These are phyloP conservation scores for Bombus turneri DNA, from an alignment of 1,140 invertebrate genomes.

Conservation along the genomic window DNA sequence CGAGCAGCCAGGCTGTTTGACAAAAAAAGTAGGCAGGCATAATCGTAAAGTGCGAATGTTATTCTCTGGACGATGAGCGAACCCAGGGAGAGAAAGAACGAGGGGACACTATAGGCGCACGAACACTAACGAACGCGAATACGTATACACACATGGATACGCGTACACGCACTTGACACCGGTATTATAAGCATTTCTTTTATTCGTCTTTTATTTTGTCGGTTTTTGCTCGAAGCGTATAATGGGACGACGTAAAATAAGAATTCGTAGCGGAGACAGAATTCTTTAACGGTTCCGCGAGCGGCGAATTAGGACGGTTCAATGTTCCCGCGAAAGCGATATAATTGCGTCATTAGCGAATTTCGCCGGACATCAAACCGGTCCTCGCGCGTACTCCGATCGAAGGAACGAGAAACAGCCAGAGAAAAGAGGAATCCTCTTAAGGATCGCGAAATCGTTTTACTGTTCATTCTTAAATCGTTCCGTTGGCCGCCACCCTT, in stretches of 20 bases:
- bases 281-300: slow-evolving; percentile 44
- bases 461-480: neutral
- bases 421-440: neutral
- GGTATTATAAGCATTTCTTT: neutral
- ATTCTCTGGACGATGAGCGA: slow-evolving; percentile 66
- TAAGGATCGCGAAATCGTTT: neutral
- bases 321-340: slow-evolving; percentile 43
- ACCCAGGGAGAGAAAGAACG: slow-evolving; percentile 50
- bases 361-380: slow-evolving; percentile 35
- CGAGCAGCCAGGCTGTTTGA: slow-evolving; percentile 52
- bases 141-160: neutral
- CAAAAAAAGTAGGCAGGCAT: slow-evolving; percentile 67
- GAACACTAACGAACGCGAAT: neutral
- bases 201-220: slow-evolving; percentile 3
- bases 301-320: slow-evolving; percentile 51
- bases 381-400: slow-evolving; percentile 1
- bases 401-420: neutral
- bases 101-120: slow-evolving; percentile 32
- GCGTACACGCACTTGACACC: neutral
- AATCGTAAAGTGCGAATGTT: slow-evolving; percentile 71
- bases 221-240: slow-evolving; percentile 27
- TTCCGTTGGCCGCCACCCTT: neutral
- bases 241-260: slow-evolving; percentile 49
- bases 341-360: slow-evolving; percentile 62
- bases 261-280: slow-evolving; percentile 58